Percentiles rank a stretch among this genome's conserved stretches.
Evolutionary conservation across 2,888 invertebrate genomes (phyloP).

Genomic region (Bimastos eiseni): DNA sequence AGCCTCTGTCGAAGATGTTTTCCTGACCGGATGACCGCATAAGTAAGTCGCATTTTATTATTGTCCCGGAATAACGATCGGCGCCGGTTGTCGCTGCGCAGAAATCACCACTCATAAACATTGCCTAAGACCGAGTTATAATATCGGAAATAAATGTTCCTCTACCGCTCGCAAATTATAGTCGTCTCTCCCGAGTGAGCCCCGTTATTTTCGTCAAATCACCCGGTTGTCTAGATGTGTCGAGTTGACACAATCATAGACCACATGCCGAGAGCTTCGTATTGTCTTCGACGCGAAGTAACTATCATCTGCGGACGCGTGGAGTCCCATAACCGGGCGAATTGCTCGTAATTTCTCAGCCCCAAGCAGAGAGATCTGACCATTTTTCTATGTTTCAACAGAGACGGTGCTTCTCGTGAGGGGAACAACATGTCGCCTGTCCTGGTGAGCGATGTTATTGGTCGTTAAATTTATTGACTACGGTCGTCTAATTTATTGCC

Average conservation of each 20-base stretch:
- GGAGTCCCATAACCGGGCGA: not conserved
- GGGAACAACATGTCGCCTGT: not conserved
- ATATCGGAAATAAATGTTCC: not conserved
- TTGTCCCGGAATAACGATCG: not conserved
- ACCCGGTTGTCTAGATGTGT: not conserved
- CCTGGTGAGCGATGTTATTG: not conserved
- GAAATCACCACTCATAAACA: not conserved
- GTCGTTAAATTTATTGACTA: not conserved
- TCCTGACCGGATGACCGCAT: not conserved
- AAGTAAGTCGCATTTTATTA: not conserved
- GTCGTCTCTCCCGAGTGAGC: not conserved
- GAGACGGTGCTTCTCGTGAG: not conserved
- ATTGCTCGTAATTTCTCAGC: not conserved
- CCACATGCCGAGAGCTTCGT: conserved; percentile 1
- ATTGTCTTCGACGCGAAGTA: not conserved
- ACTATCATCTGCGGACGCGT: not conserved
- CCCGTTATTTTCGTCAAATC: not conserved
- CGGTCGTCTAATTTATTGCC: not conserved
- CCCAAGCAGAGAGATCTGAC: not conserved
- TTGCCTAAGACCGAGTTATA: not conserved
- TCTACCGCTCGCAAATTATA: not conserved
- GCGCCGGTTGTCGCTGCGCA: not conserved
- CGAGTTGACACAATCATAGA: not conserved
- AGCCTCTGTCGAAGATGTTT: not conserved
- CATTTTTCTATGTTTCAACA: not conserved